Conservation (phyloP, 1,140 invertebrate species). For the Geopemphigus sp. region DNA sequence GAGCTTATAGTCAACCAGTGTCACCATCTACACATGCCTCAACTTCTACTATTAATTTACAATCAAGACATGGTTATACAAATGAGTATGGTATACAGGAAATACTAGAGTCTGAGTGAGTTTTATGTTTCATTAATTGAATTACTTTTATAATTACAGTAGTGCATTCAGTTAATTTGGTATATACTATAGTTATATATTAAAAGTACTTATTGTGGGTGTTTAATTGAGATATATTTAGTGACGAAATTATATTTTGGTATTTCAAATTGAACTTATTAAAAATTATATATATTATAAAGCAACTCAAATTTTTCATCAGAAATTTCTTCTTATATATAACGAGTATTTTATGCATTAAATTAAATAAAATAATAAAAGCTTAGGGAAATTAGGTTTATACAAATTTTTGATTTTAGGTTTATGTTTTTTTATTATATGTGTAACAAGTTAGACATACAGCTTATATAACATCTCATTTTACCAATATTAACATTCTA, state of each 20-base stretch:
- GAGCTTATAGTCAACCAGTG: constrained; percentile 27
- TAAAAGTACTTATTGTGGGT: neutral
- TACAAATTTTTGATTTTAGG: too few relatives aligned
- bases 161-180: neutral
- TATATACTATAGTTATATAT: neutral
- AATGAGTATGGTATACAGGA: constrained; percentile 48
- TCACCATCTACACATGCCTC: constrained; percentile 43
- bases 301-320: too few relatives aligned
- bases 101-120: constrained; percentile 46
- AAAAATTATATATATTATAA: neutral
- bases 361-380: too few relatives aligned
- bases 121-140: neutral
- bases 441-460: too few relatives aligned
- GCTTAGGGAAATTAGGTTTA: too few relatives aligned
- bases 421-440: too few relatives aligned
- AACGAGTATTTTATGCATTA: neutral
- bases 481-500: too few relatives aligned
- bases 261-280: too few relatives aligned
- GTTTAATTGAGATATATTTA: too few relatives aligned
- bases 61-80: constrained; percentile 41
- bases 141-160: neutral
- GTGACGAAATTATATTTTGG: too few relatives aligned
- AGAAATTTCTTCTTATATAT: too few relatives aligned
- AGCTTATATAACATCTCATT: too few relatives aligned
- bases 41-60: constrained; percentile 44